These are phyloP conservation scores for Casuarius casuarius DNA, from an alignment of 2,113 vertebrate species.

Conservation along the genomic window DNA sequence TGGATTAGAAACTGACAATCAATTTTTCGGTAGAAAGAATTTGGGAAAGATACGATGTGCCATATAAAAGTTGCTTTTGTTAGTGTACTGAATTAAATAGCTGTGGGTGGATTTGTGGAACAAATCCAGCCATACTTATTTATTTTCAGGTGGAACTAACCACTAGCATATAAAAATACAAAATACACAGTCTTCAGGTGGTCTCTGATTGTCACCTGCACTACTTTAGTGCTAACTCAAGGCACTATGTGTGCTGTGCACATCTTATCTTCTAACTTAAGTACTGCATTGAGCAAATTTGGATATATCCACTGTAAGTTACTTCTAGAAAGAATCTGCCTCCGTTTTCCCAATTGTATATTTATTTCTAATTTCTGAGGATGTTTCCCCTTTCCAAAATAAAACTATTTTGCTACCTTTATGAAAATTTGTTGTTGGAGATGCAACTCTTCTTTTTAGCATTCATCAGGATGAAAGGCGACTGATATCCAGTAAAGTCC, in stretches of 20 bases:
- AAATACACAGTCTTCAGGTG: not conserved
- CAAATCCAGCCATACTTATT: not conserved
- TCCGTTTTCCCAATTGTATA: not conserved
- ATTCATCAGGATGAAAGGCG: not conserved
- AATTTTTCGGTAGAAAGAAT: not conserved
- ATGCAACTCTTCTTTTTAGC: not conserved
- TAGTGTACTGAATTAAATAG: not conserved
- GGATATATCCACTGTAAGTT: not conserved
- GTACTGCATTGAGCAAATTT: not conserved
- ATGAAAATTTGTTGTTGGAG: not conserved
- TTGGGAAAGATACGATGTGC: not conserved
- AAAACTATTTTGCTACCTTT: not conserved
- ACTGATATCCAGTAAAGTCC: not conserved
- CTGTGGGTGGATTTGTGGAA: not conserved
- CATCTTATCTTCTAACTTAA: not conserved
- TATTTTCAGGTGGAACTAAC: not conserved
- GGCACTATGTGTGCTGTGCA: not conserved
- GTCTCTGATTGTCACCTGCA: not conserved
- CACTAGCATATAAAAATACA: not conserved
- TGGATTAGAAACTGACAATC: not conserved
- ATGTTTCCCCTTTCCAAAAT: not conserved
- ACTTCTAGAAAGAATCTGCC: not conserved
- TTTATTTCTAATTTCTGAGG: not conserved
- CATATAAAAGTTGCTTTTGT: not conserved
- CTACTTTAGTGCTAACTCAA: not conserved